Base-by-base conservation (phyloP, 2,797 vertebrate species). In the Darevskia mixta region DNA sequence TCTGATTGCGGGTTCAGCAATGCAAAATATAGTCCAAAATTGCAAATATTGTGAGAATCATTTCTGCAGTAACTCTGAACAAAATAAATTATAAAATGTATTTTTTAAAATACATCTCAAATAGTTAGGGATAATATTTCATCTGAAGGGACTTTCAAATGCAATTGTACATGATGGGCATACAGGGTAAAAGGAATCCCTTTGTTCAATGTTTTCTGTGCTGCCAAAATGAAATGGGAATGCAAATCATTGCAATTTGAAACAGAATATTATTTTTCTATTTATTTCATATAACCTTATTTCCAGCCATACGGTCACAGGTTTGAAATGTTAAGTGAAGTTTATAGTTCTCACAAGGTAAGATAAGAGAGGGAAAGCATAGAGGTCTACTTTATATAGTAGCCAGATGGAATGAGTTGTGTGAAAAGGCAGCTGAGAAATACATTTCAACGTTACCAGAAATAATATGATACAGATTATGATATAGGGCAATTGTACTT, bases 261-360 rank as follows among this genome's bases (percentile, higher is more conserved):
- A 93, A 61, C 1, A 85, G 5, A 91, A 18, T 76, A 90, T 76
- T 87, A 10, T 11, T 93, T 89, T 84, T 88, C 82, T 41, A 55
- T 81, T 92, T 92, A 67, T 93, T 86, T 83, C 86, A 96, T 84
- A 94, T 95, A 95, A 94, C 55, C 76, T 91, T 95, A 83, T 79
- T 75, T 84, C 35, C 77, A 91, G 5, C 55, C 82, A 90, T 88
- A 79, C 78, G 64, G 1, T 85, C 88, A 81, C 23, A 91, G 92
- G 76, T 32, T 79, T 29, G 78, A 4, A 77, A 88, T 2, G 72
- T 86, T 94, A 89, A 89, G 83, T 89, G n/a, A 93, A 25, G 1
- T 91, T 87, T 94, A 25, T 72, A 29, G 91, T 90, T 90, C 27
- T 64, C 94, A 91, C 4, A 43, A 1, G 38, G 83, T 66, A 91